These are phyloP conservation scores for Brachylomia viminalis DNA, from an alignment of 2,888 invertebrate genomes.

Conservation along the genomic window DNA sequence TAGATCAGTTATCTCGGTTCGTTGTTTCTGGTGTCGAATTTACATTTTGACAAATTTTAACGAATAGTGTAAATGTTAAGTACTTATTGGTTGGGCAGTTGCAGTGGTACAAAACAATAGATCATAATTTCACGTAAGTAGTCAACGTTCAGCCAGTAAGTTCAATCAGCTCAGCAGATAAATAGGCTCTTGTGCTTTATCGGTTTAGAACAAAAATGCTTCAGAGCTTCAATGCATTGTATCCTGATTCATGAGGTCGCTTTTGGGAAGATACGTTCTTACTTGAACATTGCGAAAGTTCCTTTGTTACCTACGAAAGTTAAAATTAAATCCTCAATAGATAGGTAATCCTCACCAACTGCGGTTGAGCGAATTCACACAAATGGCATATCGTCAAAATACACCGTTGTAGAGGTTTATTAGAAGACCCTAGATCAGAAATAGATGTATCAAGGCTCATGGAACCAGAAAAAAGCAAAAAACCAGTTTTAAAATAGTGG, in stretches of 20 bases:
- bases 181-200: background rate
- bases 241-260: background rate
- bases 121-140: background rate
- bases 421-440: background rate
- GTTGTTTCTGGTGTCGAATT: background rate
- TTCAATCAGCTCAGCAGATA: background rate
- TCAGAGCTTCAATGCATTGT: background rate
- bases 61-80: background rate
- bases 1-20: conserved; percentile 13
- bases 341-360: background rate
- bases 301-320: too few relatives aligned
- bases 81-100: background rate
- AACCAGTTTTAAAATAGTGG: conserved; percentile 20
- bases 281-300: background rate
- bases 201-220: background rate
- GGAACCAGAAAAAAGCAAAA: background rate
- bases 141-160: background rate
- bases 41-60: background rate
- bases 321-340: background rate
- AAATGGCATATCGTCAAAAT: background rate
- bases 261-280: background rate
- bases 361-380: background rate
- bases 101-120: background rate
- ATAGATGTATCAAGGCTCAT: background rate
- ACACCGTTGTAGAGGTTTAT: background rate